A percentile compares a stretch with the other conserved stretches of the same genome.
Evolutionary conservation across 2,113 vertebrate species (phyloP).

Genomic region (Cyprinodon brontotheroides): DNA sequence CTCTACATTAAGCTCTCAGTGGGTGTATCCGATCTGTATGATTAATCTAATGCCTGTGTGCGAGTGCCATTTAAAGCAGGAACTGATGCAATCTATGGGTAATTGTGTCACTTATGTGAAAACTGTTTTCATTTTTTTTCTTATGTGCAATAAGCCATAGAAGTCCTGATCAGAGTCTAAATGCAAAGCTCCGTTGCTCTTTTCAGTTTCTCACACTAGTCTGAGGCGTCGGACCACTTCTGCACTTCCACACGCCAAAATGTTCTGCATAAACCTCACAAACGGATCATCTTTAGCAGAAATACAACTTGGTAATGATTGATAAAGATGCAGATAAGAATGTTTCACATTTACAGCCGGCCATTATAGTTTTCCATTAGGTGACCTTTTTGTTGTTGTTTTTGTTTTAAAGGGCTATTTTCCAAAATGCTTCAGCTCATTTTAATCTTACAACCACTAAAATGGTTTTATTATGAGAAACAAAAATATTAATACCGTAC

Average conservation of each 20-base stretch:
- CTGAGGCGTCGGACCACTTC: no score
- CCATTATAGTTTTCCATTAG: background rate
- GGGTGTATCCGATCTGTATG: conserved; percentile 63
- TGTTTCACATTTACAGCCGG: no score
- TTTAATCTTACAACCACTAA: no score
- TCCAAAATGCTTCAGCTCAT: no score
- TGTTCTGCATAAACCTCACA: background rate
- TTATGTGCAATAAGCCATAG: background rate
- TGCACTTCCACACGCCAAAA: background rate
- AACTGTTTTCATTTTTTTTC: background rate
- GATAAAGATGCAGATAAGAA: background rate
- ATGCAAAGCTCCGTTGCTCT: no score
- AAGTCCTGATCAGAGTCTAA: background rate
- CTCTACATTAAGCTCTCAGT: conserved; percentile 66
- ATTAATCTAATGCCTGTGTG: conserved; percentile 32
- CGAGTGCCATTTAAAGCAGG: conserved; percentile 27
- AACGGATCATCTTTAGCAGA: background rate
- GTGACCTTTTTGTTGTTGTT: background rate
- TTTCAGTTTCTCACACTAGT: no score
- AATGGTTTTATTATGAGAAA: no score
- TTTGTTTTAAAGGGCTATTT: background rate
- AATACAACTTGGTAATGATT: background rate
- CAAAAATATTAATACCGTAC: background rate
- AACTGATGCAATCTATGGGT: background rate
- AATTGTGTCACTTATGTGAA: background rate